phyloP scores from a whole-genome alignment of 2,113 vertebrate genomes.

The Sardina pilchardus region DNA sequence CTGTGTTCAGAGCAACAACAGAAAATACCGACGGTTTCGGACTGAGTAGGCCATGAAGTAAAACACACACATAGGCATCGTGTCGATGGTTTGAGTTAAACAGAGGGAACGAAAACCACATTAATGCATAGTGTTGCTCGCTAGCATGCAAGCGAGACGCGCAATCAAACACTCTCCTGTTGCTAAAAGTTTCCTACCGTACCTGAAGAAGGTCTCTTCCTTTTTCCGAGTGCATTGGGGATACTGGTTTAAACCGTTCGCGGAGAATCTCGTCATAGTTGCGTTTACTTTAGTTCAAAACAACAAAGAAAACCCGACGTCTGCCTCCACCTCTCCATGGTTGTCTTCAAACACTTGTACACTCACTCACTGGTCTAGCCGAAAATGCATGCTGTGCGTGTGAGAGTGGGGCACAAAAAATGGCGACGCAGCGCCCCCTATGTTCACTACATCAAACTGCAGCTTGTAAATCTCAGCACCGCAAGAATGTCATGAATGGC shows the following conservation, averaged over 20 bases:
- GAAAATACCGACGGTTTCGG: not conserved
- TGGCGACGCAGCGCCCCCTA: not conserved
- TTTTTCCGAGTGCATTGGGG: constrained; percentile 14
- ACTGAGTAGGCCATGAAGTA: not conserved
- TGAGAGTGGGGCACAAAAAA: not conserved
- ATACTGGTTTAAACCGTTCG: not conserved
- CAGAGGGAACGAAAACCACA: not conserved
- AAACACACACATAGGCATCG: not conserved
- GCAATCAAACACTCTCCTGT: not conserved
- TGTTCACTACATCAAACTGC: not conserved
- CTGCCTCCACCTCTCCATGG: constrained; percentile 12
- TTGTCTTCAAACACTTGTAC: constrained; percentile 17
- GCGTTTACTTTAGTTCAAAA: constrained; percentile 7
- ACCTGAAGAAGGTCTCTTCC: not conserved
- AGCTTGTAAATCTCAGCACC: not conserved
- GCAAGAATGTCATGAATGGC: not conserved
- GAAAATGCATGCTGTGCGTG: constrained; percentile 4
- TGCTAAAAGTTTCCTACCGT: constrained; percentile 14
- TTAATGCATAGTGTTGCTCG: not conserved
- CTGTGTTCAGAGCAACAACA: not conserved
- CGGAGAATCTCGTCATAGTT: constrained; percentile 3
- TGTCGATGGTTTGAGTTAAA: constrained; percentile 1
- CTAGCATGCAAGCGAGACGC: constrained; percentile 8
- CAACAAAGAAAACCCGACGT: constrained; percentile 7
- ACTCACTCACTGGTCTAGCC: constrained; percentile 13